A percentile compares a stretch with the other conserved stretches of the same genome.
phyloP scores from a whole-genome alignment of 2,888 invertebrate species.

The Lasioglossum oenotherae region DNA sequence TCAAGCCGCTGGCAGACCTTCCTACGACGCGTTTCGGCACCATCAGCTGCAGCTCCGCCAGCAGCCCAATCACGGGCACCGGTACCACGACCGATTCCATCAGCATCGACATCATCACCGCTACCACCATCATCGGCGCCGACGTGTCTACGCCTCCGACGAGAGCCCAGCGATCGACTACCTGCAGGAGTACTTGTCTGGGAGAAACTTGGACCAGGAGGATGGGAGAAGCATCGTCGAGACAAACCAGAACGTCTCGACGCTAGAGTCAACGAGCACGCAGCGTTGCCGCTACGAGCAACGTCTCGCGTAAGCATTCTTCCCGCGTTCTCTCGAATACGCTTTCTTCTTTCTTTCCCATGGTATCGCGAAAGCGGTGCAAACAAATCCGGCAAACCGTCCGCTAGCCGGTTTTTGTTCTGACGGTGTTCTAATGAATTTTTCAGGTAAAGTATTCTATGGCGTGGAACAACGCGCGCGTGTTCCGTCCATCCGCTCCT shows the following conservation, averaged over 20 bases:
- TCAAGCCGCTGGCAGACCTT: slow-evolving; percentile 78
- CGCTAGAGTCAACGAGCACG: slow-evolving; percentile 29
- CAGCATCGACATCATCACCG: slow-evolving; percentile 60
- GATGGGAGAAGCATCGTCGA: slow-evolving; percentile 17
- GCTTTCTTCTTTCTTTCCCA: neutral
- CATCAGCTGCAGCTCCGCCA: slow-evolving; percentile 61
- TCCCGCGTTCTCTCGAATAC: neutral
- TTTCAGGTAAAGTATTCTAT: neutral
- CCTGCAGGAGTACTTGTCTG: slow-evolving; percentile 37
- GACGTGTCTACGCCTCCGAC: slow-evolving; percentile 67
- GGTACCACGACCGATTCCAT: slow-evolving; percentile 62
- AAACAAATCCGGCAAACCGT: neutral
- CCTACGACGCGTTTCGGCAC: slow-evolving; percentile 77
- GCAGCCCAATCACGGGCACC: slow-evolving; percentile 68
- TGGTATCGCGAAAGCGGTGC: neutral
- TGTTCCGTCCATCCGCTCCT: neutral
- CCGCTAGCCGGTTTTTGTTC: neutral
- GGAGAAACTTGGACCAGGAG: slow-evolving; percentile 69
- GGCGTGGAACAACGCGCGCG: neutral
- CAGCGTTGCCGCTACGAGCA: slow-evolving; percentile 40
- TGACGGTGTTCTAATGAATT: neutral
- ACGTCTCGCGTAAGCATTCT: neutral
- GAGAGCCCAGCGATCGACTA: slow-evolving; percentile 67
- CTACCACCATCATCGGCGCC: slow-evolving; percentile 51
- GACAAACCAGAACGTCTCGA: neutral